Evolutionary conservation across 2,797 vertebrate genomes (phyloP).

Genomic region (Micropoecilia bifurca): DNA sequence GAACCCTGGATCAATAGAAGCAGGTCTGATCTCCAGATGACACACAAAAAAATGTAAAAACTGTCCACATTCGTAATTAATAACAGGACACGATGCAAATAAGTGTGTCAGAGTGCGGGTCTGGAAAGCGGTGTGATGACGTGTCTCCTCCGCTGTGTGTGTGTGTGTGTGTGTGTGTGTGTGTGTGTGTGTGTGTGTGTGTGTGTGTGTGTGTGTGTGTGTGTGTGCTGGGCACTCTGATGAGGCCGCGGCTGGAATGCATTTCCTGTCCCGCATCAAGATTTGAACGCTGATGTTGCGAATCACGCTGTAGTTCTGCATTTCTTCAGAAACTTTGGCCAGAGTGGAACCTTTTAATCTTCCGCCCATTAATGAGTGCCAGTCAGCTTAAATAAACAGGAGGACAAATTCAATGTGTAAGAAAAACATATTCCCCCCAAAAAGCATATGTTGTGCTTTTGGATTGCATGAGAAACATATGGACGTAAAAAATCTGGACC

Average conservation of each 20-base stretch:
- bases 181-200: too few relatives aligned
- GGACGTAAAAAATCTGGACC: not conserved
- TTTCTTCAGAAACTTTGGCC: not conserved
- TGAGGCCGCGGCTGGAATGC: not conserved
- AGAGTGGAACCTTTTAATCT: not conserved
- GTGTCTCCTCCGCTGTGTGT: not conserved
- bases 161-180: not conserved
- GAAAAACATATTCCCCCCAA: not conserved
- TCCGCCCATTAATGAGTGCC: not conserved
- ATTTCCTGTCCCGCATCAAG: not conserved
- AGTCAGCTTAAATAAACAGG: not conserved
- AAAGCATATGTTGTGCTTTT: not conserved
- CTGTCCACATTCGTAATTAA: not conserved
- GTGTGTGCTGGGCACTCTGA: not conserved
- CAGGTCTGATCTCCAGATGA: conserved; percentile 3
- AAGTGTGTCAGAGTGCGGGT: not conserved
- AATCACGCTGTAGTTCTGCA: not conserved
- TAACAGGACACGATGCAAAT: not conserved
- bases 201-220: too few relatives aligned
- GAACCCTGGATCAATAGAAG: not conserved
- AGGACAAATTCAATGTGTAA: not conserved
- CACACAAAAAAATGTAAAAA: not conserved
- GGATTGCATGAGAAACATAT: not conserved
- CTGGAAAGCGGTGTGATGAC: not conserved
- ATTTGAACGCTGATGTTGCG: not conserved